phyloP scores from a whole-genome alignment of 1,140 invertebrate genomes.

The Daktulosphaira vitifoliae region DNA sequence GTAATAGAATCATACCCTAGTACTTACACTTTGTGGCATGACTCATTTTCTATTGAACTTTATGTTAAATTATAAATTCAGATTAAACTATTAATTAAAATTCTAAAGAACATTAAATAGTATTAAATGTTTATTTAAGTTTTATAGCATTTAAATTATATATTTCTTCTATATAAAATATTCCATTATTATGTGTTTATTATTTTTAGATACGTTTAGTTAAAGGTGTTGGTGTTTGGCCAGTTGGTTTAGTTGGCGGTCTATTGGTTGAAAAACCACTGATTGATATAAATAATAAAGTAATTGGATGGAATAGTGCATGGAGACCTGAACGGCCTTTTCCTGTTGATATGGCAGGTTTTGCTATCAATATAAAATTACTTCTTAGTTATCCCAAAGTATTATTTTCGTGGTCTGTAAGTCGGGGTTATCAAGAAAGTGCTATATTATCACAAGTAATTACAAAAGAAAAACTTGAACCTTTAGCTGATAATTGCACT shows the following conservation, averaged over 20 bases:
- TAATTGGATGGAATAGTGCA: slow-evolving; percentile 70
- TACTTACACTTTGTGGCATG: too few relatives aligned
- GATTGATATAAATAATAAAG: slow-evolving; percentile 59
- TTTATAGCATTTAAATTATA: not conserved
- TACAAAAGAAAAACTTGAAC: slow-evolving; percentile 73
- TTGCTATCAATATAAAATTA: slow-evolving; percentile 81
- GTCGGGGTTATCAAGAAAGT: slow-evolving; percentile 85
- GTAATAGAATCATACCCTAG: too few relatives aligned
- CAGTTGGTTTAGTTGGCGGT: slow-evolving; percentile 89
- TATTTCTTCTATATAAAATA: not conserved
- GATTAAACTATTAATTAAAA: too few relatives aligned
- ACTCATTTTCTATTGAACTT: too few relatives aligned
- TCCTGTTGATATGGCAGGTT: slow-evolving; percentile 97
- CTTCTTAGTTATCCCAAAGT: slow-evolving; percentile 61
- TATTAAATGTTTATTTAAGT: too few relatives aligned
- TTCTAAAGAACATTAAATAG: too few relatives aligned
- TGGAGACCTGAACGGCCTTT: slow-evolving; percentile 87
- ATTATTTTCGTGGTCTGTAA: slow-evolving; percentile 70
- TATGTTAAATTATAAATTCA: too few relatives aligned
- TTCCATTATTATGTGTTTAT: slow-evolving; percentile 24
- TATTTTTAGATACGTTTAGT: slow-evolving; percentile 53
- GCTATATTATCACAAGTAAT: slow-evolving; percentile 74
- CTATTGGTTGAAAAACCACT: slow-evolving; percentile 76
- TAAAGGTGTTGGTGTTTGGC: slow-evolving; percentile 89
- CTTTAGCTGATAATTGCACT: slow-evolving; percentile 77